phyloP scores from a whole-genome alignment of 1,140 invertebrate genomes.

The Tetragnatha versicolor region DNA sequence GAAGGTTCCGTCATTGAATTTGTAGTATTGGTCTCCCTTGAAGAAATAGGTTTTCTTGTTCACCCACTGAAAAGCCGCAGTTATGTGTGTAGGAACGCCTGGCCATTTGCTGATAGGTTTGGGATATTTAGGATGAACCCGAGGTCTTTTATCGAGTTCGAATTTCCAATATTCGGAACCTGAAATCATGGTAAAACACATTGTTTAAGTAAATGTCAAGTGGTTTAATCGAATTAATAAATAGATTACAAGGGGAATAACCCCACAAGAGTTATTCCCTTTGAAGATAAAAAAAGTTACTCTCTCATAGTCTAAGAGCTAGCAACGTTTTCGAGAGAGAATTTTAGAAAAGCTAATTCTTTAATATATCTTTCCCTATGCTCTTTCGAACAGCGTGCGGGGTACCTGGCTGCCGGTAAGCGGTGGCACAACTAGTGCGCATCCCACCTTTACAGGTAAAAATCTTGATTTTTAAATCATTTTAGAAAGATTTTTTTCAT shows the following conservation, averaged over 20 bases:
- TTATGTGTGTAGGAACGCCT: constrained; percentile 81
- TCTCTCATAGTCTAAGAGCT: too few species aligned
- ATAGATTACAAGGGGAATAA: background rate
- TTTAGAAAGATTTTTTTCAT: too few species aligned
- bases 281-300: background rate
- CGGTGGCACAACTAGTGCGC: too few species aligned
- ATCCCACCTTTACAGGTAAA: too few species aligned
- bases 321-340: too few species aligned
- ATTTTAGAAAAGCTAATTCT: too few species aligned
- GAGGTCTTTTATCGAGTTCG: constrained; percentile 81
- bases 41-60: constrained; percentile 97
- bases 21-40: constrained; percentile 86
- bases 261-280: background rate
- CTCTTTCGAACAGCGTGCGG: too few species aligned
- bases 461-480: too few species aligned
- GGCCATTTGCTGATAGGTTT: constrained; percentile 87
- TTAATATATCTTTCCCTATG: too few species aligned
- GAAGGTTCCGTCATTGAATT: constrained; percentile 92
- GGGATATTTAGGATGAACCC: constrained; percentile 86
- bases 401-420: too few species aligned
- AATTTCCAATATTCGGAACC: constrained; percentile 90
- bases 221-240: background rate
- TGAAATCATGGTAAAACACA: background rate
- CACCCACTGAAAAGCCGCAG: constrained; percentile 86
- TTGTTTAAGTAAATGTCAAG: background rate